Percentiles rank a stretch among this genome's conserved stretches.
Conservation (phyloP, 2,797 vertebrate species). For the Diplodus sargus region DNA sequence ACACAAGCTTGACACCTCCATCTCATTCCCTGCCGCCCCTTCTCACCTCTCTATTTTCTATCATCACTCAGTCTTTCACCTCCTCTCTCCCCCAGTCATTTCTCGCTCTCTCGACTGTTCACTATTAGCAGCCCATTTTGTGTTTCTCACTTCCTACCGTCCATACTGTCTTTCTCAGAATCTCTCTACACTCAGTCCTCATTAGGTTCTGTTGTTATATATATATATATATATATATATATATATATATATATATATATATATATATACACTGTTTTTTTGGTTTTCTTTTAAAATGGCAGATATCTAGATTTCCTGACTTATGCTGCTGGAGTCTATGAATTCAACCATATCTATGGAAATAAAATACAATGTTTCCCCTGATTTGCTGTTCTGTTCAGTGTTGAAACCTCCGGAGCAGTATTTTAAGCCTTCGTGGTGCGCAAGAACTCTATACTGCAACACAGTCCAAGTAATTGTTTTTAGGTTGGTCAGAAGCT, state of each 20-base stretch:
- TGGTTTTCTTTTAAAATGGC: neutral
- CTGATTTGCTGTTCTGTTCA: constrained; percentile 22
- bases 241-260: no score
- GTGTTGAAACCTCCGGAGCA: constrained; percentile 30
- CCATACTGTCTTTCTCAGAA: constrained; percentile 11
- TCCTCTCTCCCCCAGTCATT: constrained; percentile 55
- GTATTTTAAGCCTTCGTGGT: constrained; percentile 32
- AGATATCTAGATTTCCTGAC: constrained; percentile 21
- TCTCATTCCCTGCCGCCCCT: constrained; percentile 44
- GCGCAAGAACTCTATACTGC: constrained; percentile 26
- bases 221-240: neutral
- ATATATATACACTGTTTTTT: neutral
- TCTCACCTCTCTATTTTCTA: constrained; percentile 61
- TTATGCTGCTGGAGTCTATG: constrained; percentile 7
- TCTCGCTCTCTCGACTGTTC: constrained; percentile 46
- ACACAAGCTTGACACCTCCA: constrained; percentile 51
- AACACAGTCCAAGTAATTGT: constrained; percentile 48
- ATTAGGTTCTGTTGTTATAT: constrained; percentile 40
- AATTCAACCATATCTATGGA: constrained; percentile 19
- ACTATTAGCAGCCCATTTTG: constrained; percentile 58
- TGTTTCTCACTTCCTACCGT: constrained; percentile 40
- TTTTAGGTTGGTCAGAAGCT: constrained; percentile 42
- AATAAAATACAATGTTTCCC: constrained; percentile 8
- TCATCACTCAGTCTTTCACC: constrained; percentile 53
- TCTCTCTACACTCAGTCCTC: constrained; percentile 43